A percentile compares a stretch with the other conserved stretches of the same genome.
Conservation (phyloP, 2,797 vertebrate genomes). For the Gymnocypris eckloni region DNA sequence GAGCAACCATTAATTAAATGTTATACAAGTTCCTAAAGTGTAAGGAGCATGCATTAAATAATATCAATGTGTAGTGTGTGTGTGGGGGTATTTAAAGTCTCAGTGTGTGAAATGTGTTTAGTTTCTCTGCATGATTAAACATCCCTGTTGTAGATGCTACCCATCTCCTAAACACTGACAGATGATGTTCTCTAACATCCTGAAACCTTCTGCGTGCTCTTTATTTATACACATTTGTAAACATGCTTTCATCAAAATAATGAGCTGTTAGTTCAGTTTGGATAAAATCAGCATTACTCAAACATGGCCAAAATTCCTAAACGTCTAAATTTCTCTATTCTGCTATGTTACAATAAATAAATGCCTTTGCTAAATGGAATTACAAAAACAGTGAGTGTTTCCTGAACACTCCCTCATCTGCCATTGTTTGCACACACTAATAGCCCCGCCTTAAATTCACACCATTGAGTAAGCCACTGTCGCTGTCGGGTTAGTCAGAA, state of each 20-base stretch:
- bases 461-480: not conserved
- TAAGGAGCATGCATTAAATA: constrained; percentile 6
- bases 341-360: not conserved
- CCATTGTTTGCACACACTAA: not conserved
- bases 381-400: not conserved
- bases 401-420: not conserved
- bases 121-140: not conserved
- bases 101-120: not conserved
- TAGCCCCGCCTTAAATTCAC: not conserved
- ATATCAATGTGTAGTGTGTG: not conserved
- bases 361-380: not conserved
- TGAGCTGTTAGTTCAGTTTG: not conserved
- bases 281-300: constrained; percentile 1
- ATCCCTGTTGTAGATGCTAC: constrained; percentile 6
- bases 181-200: constrained; percentile 1
- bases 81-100: not conserved
- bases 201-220: not conserved
- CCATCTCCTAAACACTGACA: not conserved
- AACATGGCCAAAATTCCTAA: not conserved
- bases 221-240: not conserved
- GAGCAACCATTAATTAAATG: constrained; percentile 32
- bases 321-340: not conserved
- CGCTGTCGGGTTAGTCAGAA: not conserved
- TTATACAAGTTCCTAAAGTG: constrained; percentile 16
- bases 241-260: not conserved